Percentiles rank a stretch among this genome's conserved stretches.
Evolutionary conservation across 2,888 invertebrate species (phyloP).

Genomic region (Brachycybe producta): DNA sequence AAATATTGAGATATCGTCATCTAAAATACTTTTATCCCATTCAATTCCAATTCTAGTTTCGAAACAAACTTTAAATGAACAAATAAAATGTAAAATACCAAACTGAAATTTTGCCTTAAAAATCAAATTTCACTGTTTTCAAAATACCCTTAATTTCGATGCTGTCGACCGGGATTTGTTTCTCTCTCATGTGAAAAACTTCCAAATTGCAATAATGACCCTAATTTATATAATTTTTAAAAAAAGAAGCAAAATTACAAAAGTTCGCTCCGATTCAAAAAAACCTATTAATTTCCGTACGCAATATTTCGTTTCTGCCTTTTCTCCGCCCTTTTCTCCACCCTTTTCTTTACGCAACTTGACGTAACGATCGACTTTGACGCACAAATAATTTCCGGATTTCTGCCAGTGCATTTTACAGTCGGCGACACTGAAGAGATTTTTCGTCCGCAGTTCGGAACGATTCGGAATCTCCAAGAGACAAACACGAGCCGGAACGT

Average conservation of each 20-base stretch:
- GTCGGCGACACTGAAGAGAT: slow-evolving; percentile 93
- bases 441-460: slow-evolving; percentile 78
- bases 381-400: slow-evolving; percentile 91
- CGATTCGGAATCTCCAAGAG: slow-evolving; percentile 81
- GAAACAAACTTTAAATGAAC: too few relatives aligned
- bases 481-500: slow-evolving; percentile 88
- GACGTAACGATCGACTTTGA: slow-evolving; percentile 77
- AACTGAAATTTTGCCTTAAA: background rate
- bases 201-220: slow-evolving; percentile 98
- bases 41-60: too few relatives aligned
- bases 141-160: slow-evolving; percentile 66
- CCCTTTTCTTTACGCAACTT: slow-evolving; percentile 68
- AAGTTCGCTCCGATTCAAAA: slow-evolving; percentile 1
- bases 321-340: slow-evolving; percentile 56
- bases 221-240: slow-evolving; percentile 27
- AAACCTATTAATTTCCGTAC: slow-evolving; percentile 34
- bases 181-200: slow-evolving; percentile 96
- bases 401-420: slow-evolving; percentile 99
- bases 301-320: slow-evolving; percentile 77
- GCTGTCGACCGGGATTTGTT: slow-evolving; percentile 93
- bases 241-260: slow-evolving; percentile 19
- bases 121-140: background rate
- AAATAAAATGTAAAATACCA: background rate
- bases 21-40: too few relatives aligned
- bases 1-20: too few relatives aligned